A percentile compares a stretch with the other conserved stretches of the same genome.
phyloP scores from a whole-genome alignment of 1,140 invertebrate genomes.

The Drosophila azteca region DNA sequence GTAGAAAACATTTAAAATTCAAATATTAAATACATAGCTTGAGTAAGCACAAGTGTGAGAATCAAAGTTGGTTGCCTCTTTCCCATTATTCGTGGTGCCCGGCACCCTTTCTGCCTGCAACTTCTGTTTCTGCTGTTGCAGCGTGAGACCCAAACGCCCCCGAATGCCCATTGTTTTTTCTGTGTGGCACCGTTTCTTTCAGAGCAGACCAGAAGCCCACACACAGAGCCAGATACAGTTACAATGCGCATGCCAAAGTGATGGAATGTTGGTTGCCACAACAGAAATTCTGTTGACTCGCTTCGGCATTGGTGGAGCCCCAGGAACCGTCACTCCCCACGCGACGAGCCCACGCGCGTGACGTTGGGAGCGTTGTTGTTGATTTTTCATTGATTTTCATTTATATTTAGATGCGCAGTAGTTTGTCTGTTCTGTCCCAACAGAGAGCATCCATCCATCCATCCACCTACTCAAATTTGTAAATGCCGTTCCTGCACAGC shows the following conservation, averaged over 20 bases:
- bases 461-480: slow-evolving; percentile 30
- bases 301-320: slow-evolving; percentile 39
- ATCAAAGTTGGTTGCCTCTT: slow-evolving; percentile 24
- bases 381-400: slow-evolving; percentile 64
- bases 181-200: slow-evolving; percentile 55
- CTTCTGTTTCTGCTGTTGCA: slow-evolving; percentile 24
- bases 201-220: slow-evolving; percentile 3
- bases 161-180: slow-evolving; percentile 39
- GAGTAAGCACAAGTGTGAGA: slow-evolving; percentile 26
- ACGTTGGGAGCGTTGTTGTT: slow-evolving; percentile 46
- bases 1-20: slow-evolving; percentile 51
- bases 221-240: slow-evolving; percentile 49
- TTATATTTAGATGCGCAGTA: slow-evolving; percentile 76
- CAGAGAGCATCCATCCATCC: background rate
- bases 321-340: slow-evolving; percentile 1
- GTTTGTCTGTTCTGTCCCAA: slow-evolving; percentile 9
- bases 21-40: slow-evolving; percentile 49
- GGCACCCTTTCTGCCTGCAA: slow-evolving; percentile 47
- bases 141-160: slow-evolving; percentile 78
- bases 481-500: slow-evolving; percentile 39
- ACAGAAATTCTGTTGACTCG: slow-evolving; percentile 71
- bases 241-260: slow-evolving; percentile 65
- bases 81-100: slow-evolving; percentile 29
- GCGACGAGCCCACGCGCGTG: slow-evolving; percentile 43
- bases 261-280: slow-evolving; percentile 77